Evolutionary conservation across 2,113 vertebrate genomes (phyloP).

Genomic region (Camarhynchus parvulus): DNA sequence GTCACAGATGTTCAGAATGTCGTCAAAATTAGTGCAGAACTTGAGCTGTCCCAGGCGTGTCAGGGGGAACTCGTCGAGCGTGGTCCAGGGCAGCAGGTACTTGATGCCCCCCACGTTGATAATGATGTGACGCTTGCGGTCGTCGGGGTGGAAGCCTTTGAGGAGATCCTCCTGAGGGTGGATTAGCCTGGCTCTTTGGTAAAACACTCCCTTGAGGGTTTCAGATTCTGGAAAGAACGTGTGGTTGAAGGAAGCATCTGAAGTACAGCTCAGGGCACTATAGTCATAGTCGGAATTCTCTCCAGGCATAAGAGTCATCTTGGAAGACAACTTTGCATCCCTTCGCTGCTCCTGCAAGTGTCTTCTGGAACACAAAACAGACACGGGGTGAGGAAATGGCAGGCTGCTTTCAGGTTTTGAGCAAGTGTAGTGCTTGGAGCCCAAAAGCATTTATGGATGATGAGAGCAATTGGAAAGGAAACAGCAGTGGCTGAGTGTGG

Average conservation of each 20-base stretch:
- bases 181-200: slow-evolving; percentile 87
- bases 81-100: slow-evolving; percentile 95
- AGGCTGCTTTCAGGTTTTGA: not conserved
- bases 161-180: slow-evolving; percentile 65
- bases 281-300: slow-evolving; percentile 98
- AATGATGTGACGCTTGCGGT: slow-evolving; percentile 87
- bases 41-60: slow-evolving; percentile 91
- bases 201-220: slow-evolving; percentile 89
- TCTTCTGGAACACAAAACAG: slow-evolving; percentile 42
- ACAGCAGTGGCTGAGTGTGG: not conserved
- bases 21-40: slow-evolving; percentile 92
- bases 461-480: not conserved
- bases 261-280: slow-evolving; percentile 93
- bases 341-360: slow-evolving; percentile 52
- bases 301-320: slow-evolving; percentile 94
- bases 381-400: not conserved
- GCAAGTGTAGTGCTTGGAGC: not conserved
- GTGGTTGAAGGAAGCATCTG: slow-evolving; percentile 85
- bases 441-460: not conserved
- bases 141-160: slow-evolving; percentile 67
- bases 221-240: slow-evolving; percentile 84
- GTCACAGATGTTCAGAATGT: slow-evolving; percentile 94
- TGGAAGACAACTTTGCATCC: slow-evolving; percentile 84
- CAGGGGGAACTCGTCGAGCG: slow-evolving; percentile 93
- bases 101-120: slow-evolving; percentile 97